Percentiles rank a stretch among this genome's conserved stretches.
Evolutionary conservation across 2,888 invertebrate genomes (phyloP).

Genomic region (Parascotia fuliginaria): DNA sequence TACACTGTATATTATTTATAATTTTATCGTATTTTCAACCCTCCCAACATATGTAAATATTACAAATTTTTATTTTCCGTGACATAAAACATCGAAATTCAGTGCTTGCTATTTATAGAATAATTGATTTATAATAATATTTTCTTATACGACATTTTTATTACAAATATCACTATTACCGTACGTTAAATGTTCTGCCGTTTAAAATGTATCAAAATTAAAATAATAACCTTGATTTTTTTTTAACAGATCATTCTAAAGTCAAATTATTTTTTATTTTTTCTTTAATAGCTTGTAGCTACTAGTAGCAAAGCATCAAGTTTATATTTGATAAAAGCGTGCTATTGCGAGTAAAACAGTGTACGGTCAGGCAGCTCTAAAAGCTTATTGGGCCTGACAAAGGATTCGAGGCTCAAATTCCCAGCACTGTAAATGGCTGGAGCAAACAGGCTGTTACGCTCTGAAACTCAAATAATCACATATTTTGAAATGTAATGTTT

Average conservation of each 20-base stretch:
- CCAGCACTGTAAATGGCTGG: conserved; percentile 24
- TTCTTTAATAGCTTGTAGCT: too few relatives aligned
- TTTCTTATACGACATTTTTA: conserved; percentile 31
- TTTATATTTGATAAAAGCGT: conserved; percentile 29
- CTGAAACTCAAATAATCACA: conserved; percentile 35
- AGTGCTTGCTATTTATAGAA: conserved; percentile 79
- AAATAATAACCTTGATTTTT: background rate
- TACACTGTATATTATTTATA: conserved; percentile 39
- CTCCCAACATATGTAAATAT: conserved; percentile 76
- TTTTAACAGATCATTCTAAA: conserved; percentile 17
- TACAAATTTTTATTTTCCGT: conserved; percentile 71
- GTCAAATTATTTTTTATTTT: too few relatives aligned
- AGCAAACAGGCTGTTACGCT: conserved; percentile 14
- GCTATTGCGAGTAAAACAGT: conserved; percentile 26
- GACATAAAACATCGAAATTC: conserved; percentile 82
- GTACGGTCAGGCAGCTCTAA: conserved; percentile 36
- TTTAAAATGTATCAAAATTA: background rate
- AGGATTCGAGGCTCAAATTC: conserved; percentile 29
- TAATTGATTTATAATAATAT: conserved; percentile 58
- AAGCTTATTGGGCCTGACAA: conserved; percentile 44
- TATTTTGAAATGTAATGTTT: conserved; percentile 26
- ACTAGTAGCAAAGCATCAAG: conserved; percentile 32
- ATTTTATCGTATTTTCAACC: conserved; percentile 48
- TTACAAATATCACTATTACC: conserved; percentile 34
- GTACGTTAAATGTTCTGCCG: conserved; percentile 20